Base-by-base conservation (phyloP, 1,140 invertebrate genomes). In the Asobara japonica region DNA sequence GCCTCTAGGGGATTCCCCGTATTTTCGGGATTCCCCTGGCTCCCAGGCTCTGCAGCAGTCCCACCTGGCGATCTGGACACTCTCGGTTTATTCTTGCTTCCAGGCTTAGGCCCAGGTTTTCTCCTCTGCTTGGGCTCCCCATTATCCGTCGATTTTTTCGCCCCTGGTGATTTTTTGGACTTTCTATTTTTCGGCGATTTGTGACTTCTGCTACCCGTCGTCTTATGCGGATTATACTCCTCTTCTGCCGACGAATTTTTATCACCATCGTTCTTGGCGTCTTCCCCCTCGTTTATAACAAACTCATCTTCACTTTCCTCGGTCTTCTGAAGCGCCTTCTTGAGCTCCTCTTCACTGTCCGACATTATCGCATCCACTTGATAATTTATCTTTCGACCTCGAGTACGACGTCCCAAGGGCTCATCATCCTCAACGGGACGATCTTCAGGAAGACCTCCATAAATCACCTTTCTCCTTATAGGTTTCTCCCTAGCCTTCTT, bases 341-440 rank as follows among this genome's bases (percentile, higher is more conserved):
- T 87, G 29, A 88, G 77, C 72, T 88, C 86, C 82, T 92, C 91
- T 78, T 92, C 92, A 16, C 90, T 92, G 81, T 89, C 92, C 72
- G 86, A 91, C 81, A 88, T 92, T 75, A 89, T 87, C 74, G 88
- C 89, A 84, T 93, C 92, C 11, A 72, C 64, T 36, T 92, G 88
- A 79, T 93, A 94, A 76, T 92, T 93, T 48, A 93, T 92, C 78
- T 92, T 92, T 29, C 91, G 89, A 1, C 92, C 92, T 60, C 93
- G 87, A 2, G 92, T 93, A 18, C 91, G 85, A 72, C 90, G 80
- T 5, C 88, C 79, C 36, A 87, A 76, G 20, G 83, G 83, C 66
- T 85, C 82, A 61, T 90, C 89, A 38, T 87, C 87, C 31, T 89
- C 86, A 8, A 77, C 75, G 16, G 71, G 74, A 62, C 69, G 71